Conservation (phyloP, 2,888 invertebrate genomes). For the Platypus cylindrus region DNA sequence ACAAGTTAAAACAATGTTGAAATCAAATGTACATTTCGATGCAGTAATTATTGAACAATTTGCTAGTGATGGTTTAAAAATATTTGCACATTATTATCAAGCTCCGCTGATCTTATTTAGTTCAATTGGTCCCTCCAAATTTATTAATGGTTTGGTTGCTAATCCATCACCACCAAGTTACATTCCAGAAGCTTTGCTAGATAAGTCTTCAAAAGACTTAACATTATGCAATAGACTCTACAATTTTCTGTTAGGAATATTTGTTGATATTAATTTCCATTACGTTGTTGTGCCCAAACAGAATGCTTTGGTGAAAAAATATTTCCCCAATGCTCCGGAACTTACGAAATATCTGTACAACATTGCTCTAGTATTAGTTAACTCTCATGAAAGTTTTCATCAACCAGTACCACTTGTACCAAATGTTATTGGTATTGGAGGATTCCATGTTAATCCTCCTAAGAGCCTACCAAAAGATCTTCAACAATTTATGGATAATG, state of each 20-base stretch:
- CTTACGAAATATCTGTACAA: conserved; percentile 21
- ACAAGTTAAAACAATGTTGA: conserved; percentile 13
- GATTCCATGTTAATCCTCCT: conserved; percentile 34
- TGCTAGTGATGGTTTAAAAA: conserved; percentile 34
- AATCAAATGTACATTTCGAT: conserved; percentile 26
- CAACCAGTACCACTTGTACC: conserved; percentile 38
- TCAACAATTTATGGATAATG: conserved; percentile 38
- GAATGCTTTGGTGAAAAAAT: conserved; percentile 20
- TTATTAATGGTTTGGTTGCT: conserved; percentile 37
- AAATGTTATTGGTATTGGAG: conserved; percentile 44
- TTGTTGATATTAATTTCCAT: conserved; percentile 14
- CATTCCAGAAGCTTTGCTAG: conserved; percentile 27
- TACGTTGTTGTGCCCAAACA: conserved; percentile 19
- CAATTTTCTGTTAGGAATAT: conserved; percentile 32
- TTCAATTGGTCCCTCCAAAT: conserved; percentile 34
- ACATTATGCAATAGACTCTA: conserved; percentile 40
- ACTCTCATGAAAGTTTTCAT: conserved; percentile 39
- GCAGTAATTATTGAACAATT: conserved; percentile 31
- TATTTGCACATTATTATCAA: conserved; percentile 28
- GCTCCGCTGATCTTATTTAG: conserved; percentile 30
- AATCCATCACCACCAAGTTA: conserved; percentile 38
- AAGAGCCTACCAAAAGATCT: conserved; percentile 33
- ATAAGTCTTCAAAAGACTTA: conserved; percentile 29
- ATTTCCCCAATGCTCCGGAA: conserved; percentile 23
- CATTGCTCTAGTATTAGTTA: conserved; percentile 23